These are phyloP conservation scores for Bos indicus DNA, from an alignment of 2,113 vertebrate genomes.

Conservation along the genomic window DNA sequence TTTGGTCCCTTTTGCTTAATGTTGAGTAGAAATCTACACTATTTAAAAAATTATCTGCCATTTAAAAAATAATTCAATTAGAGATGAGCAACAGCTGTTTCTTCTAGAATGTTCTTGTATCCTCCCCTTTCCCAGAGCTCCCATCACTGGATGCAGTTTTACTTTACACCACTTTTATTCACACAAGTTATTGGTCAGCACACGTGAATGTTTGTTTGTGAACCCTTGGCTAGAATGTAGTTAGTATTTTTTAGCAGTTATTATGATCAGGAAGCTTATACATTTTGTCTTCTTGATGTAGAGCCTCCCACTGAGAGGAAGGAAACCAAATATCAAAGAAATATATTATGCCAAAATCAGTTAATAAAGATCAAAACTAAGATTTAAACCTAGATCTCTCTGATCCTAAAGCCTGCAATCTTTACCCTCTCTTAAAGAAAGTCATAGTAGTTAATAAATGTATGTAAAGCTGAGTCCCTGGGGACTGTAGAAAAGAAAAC, in stretches of 20 bases:
- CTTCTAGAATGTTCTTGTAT: neutral
- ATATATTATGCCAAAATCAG: neutral
- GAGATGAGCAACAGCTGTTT: neutral
- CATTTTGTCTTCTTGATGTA: neutral
- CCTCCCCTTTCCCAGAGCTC: neutral
- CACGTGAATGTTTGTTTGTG: neutral
- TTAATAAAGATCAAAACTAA: neutral
- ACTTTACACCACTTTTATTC: neutral
- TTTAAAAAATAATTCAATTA: neutral
- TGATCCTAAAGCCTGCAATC: neutral
- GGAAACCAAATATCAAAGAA: neutral
- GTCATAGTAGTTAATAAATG: neutral
- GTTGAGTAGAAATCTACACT: neutral
- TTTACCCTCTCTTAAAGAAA: neutral
- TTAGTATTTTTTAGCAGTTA: neutral
- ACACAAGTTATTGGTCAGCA: neutral
- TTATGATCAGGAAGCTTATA: neutral
- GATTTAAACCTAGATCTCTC: neutral
- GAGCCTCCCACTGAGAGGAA: neutral
- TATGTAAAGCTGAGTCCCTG: neutral
- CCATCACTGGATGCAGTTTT: neutral
- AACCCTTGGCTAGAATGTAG: neutral
- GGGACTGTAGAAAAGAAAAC: neutral
- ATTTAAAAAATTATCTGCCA: neutral
- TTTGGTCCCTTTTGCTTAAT: neutral